Percentiles rank a stretch among this genome's conserved stretches.
These are phyloP conservation scores for Lepilemur septentrionalis DNA, from an alignment of 2,797 vertebrate genomes.

Conservation along the genomic window DNA sequence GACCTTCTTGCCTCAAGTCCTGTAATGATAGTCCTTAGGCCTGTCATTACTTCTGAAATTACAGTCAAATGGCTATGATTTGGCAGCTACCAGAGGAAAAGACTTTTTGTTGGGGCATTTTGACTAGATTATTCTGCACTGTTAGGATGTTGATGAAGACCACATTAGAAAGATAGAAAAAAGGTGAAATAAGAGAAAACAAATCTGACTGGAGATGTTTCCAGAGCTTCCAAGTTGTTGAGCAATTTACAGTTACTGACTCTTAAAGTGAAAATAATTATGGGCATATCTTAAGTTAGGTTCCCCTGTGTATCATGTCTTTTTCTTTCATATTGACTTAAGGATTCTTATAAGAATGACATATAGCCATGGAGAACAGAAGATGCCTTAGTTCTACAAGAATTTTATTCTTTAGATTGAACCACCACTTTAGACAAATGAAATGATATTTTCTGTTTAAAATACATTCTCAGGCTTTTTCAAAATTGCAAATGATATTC, in stretches of 20 bases:
- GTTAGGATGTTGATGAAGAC: neutral
- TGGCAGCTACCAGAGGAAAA: conserved; percentile 49
- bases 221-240: neutral
- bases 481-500: neutral
- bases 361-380: neutral
- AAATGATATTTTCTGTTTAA: neutral
- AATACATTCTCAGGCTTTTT: neutral
- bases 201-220: conserved; percentile 11
- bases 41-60: conserved; percentile 68
- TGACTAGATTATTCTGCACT: conserved; percentile 34
- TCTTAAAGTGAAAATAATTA: neutral
- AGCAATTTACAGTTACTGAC: neutral
- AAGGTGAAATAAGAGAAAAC: neutral
- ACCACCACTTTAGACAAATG: neutral
- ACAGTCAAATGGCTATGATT: conserved; percentile 58
- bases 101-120: conserved; percentile 35
- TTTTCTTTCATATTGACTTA: conserved; percentile 29
- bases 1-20: conserved; percentile 59
- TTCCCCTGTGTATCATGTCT: neutral
- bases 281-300: neutral
- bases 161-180: neutral
- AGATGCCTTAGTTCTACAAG: neutral
- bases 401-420: neutral
- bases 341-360: neutral
- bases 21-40: conserved; percentile 53